phyloP scores from a whole-genome alignment of 2,888 invertebrate genomes.

The Ennomos quercinarius region DNA sequence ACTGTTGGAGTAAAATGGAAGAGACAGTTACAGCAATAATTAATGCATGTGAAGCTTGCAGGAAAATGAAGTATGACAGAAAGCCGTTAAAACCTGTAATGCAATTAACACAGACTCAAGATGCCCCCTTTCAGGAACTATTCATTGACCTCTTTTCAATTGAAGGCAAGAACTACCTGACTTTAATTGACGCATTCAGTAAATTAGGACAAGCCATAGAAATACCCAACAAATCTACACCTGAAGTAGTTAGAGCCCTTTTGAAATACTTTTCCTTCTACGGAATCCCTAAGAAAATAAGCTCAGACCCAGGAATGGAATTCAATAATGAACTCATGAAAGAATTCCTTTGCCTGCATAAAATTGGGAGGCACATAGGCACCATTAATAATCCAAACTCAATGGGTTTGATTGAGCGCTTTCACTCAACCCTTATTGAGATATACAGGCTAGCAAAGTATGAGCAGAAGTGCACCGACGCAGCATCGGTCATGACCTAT shows the following conservation, averaged over 20 bases:
- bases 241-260: constrained; percentile 43
- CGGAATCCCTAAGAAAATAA: constrained; percentile 40
- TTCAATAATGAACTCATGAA: constrained; percentile 31
- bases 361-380: constrained; percentile 2
- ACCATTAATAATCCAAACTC: constrained; percentile 1
- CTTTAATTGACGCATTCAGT: not conserved
- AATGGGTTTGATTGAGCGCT: constrained; percentile 1
- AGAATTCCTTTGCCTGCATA: not conserved
- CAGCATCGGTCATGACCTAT: constrained; percentile 2
- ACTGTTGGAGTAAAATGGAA: constrained; percentile 6
- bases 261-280: constrained; percentile 45
- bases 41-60: constrained; percentile 42
- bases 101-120: constrained; percentile 12
- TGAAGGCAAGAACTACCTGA: not conserved
- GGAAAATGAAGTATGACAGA: constrained; percentile 13
- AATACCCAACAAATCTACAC: constrained; percentile 38
- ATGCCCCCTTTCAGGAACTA: constrained; percentile 29
- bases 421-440: constrained; percentile 5
- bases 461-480: constrained; percentile 7
- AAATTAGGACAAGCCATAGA: constrained; percentile 45
- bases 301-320: constrained; percentile 43
- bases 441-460: constrained; percentile 3
- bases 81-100: constrained; percentile 42
- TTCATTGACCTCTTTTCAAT: constrained; percentile 1
- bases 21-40: constrained; percentile 20